Percentiles rank a stretch among this genome's conserved stretches.
Conservation (phyloP, 2,888 invertebrate species). For the Leucophenga maculata region DNA sequence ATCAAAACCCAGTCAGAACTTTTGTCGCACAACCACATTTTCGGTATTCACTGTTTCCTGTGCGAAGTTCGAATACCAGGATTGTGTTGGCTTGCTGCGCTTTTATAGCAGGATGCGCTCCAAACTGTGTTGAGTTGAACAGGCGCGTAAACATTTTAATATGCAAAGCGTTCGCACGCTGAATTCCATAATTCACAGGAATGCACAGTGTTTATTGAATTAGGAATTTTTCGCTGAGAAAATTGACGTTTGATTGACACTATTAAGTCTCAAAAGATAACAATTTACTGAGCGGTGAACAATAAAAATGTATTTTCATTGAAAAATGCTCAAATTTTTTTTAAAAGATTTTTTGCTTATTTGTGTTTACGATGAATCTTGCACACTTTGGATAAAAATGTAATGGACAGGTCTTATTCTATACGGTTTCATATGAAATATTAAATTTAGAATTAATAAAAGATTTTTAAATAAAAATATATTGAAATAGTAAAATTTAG, state of each 20-base stretch:
- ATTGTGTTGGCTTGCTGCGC: neutral
- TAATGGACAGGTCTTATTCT: no score
- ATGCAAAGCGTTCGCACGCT: slow-evolving; percentile 12
- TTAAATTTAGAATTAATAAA: no score
- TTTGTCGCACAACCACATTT: slow-evolving; percentile 33
- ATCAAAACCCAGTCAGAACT: slow-evolving; percentile 33
- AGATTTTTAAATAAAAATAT: no score
- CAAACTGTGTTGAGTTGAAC: neutral
- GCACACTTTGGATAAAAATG: no score
- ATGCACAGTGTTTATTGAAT: slow-evolving; percentile 23
- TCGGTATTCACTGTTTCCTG: slow-evolving; percentile 29
- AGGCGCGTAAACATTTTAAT: slow-evolving; percentile 20
- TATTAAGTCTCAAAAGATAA: slow-evolving; percentile 37
- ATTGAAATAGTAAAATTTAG: no score
- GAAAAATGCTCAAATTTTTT: no score
- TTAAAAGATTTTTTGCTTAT: no score
- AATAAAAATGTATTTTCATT: neutral
- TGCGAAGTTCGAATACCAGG: slow-evolving; percentile 34
- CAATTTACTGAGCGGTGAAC: slow-evolving; percentile 5
- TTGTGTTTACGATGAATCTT: no score
- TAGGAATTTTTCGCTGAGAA: neutral
- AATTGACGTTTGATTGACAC: slow-evolving; percentile 49
- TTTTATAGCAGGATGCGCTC: slow-evolving; percentile 38
- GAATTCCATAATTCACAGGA: neutral
- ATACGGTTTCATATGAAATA: no score